A percentile compares a stretch with the other conserved stretches of the same genome.
Evolutionary conservation across 2,797 vertebrate species (phyloP).

Genomic region (Ptychadena robeensis): DNA sequence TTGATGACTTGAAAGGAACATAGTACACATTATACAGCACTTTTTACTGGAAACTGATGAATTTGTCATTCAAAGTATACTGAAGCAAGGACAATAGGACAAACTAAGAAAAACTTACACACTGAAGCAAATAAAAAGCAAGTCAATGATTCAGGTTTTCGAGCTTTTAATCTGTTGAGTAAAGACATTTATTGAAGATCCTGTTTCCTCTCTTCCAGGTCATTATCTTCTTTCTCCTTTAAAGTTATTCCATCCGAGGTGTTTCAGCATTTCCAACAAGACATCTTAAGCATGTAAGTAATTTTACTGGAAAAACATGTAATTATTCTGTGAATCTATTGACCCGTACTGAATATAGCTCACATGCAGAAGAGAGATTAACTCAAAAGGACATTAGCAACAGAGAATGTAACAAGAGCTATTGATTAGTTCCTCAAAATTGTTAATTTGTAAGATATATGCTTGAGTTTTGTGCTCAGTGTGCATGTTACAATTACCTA

Average conservation of each 20-base stretch:
- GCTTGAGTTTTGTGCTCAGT: neutral
- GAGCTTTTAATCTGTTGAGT: slow-evolving; percentile 14
- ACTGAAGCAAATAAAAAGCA: neutral
- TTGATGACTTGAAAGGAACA: too few relatives aligned
- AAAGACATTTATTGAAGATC: slow-evolving; percentile 28
- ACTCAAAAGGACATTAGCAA: slow-evolving; percentile 1
- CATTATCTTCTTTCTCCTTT: slow-evolving; percentile 80
- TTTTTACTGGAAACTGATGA: neutral
- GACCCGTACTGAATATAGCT: slow-evolving; percentile 21
- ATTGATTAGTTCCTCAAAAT: neutral
- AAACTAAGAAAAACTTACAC: neutral
- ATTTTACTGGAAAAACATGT: slow-evolving; percentile 13
- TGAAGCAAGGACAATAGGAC: slow-evolving; percentile 10
- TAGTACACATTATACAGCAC: too few relatives aligned
- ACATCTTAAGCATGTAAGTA: slow-evolving; percentile 57
- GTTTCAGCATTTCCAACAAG: slow-evolving; percentile 68
- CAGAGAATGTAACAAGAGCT: neutral
- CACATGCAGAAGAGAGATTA: neutral
- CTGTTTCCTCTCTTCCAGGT: slow-evolving; percentile 72
- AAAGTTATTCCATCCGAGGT: slow-evolving; percentile 81
- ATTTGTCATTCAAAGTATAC: neutral
- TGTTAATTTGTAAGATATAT: slow-evolving; percentile 10
- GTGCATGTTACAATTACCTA: neutral
- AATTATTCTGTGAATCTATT: slow-evolving; percentile 24
- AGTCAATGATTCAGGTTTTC: slow-evolving; percentile 6